Percentiles rank a stretch among this genome's conserved stretches.
These are phyloP conservation scores for Paradoxurus hermaphroditus DNA, from an alignment of 2,113 vertebrate species.

Conservation along the genomic window DNA sequence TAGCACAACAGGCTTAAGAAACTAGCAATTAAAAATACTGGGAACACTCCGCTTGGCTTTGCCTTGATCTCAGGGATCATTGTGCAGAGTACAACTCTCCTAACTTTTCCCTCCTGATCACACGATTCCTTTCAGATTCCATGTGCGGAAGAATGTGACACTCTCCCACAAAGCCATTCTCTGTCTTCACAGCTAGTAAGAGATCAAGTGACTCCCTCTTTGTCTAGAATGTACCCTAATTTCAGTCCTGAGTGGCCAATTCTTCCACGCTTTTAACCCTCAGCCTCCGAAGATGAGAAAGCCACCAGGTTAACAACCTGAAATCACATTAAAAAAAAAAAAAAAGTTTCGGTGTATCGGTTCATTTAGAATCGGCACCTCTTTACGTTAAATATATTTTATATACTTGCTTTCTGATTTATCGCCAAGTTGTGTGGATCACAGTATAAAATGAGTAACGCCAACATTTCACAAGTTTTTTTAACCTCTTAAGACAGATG, in stretches of 20 bases:
- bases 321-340: background rate
- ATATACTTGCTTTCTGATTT: background rate
- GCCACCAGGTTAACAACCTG: conserved; percentile 72
- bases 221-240: conserved; percentile 81
- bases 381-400: conserved; percentile 22
- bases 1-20: conserved; percentile 15
- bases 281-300: conserved; percentile 3
- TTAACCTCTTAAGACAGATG: conserved; percentile 16
- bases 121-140: conserved; percentile 36
- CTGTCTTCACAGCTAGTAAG: conserved; percentile 82
- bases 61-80: background rate
- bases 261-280: conserved; percentile 46
- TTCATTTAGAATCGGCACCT: background rate
- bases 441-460: background rate
- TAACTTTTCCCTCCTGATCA: conserved; percentile 68
- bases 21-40: background rate
- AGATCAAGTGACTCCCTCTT: conserved; percentile 87
- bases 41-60: background rate
- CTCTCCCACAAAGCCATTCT: conserved; percentile 78
- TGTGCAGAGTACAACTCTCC: background rate
- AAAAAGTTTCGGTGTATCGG: conserved; percentile 60
- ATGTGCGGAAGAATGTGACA: background rate
- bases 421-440: conserved; percentile 22
- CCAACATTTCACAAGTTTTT: background rate
- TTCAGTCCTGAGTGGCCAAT: conserved; percentile 39